Evolutionary conservation across 2,113 vertebrate genomes (phyloP), one percentile per base, ranked within the genome.

Genomic region (Poeciliopsis turrubarensis): DNA sequence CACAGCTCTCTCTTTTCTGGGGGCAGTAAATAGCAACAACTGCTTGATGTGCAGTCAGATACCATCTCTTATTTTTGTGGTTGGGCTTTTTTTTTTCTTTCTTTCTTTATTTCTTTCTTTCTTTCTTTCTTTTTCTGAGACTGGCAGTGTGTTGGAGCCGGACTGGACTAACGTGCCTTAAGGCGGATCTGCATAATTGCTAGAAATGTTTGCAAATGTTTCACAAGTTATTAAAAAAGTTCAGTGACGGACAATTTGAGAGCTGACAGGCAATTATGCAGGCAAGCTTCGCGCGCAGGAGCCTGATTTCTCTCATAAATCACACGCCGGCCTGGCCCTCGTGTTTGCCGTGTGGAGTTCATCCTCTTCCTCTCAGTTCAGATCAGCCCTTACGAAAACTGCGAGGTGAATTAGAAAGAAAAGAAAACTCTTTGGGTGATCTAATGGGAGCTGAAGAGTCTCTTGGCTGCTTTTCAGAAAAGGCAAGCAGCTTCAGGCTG

Each of bases 391-490:
- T 22, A 27, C 44, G 27, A 67, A 79, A 60, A 61, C n/a, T n/a
- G 9, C 82, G 82, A 82, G 87, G 84, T 86, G 79, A 81, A 29
- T 17, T 70, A 19, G 39, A 32, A 32, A 72, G 54, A 81, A 74
- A 47, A 81, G 68, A 65, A 76, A 78, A 67, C 76, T 85, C 54
- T 89, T 78, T 66, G 69, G 77, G 69, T 78, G 80, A 90, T 87
- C 73, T 79, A 90, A 88, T 13, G 31, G 78, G 73, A 90, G 84
- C 76, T 63, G 77, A 82, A 75, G 86, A 89, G 87, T 89, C 87
- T 92, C 85, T 92, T 94, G 93, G 93, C 92, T 82, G 80, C 65
- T 79, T 64, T 89, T 94, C 92, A 93, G 90, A 37, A 37, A 83
- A 83, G 84, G 70, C 73, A 75, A 91, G 85, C 81, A 86, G 87